Base-by-base conservation (phyloP, 2,888 invertebrate species). In the Lycia hirtaria region DNA sequence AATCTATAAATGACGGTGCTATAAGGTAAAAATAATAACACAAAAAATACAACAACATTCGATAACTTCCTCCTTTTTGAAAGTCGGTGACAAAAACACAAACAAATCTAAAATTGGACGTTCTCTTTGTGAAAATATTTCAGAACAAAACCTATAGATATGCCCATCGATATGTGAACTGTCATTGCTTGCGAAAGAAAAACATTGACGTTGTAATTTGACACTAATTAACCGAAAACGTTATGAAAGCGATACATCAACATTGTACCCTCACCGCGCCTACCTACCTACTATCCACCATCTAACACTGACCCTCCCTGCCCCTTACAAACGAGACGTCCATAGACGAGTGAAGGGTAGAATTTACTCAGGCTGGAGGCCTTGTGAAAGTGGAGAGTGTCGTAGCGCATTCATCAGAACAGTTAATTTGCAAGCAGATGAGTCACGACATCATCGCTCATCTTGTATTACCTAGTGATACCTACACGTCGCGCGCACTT, bases 361-460 rank as follows among this genome's bases (percentile, higher is more conserved):
- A 26, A 10, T 43, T 41, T 49, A 60, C 45, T 50, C 52, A 62
- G 53, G 56, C 68, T 52, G 64, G 59, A 63, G 85, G 65, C 81
- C 84, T 72, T 17, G 20, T 20, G 35, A 62, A 52, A 59, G 44
- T 81, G 87, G 87, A 75, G 66, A 60, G 66, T 76, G 79, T 80
- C 76, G 70, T 67, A 70, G 77, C 77, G 83, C 83, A 88, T 88
- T 88, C 84, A 87, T 89, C 89, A 89, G 85, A 81, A 81, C 81
- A 88, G 87, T 88, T 90, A 90, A 90, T 90, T 90, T 89, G 87
- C 78, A 79, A 87, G 83, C 85, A 84, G 82, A 88, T 86, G 87
- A 87, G 85, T 85, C 84, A 85, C 81, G 81, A 79, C 80, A 86
- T 78, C 87, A 91, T 90, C 89, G 81, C 87, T 90, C 90, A 90